phyloP scores from a whole-genome alignment of 2,113 vertebrate species.

The Calonectris borealis region DNA sequence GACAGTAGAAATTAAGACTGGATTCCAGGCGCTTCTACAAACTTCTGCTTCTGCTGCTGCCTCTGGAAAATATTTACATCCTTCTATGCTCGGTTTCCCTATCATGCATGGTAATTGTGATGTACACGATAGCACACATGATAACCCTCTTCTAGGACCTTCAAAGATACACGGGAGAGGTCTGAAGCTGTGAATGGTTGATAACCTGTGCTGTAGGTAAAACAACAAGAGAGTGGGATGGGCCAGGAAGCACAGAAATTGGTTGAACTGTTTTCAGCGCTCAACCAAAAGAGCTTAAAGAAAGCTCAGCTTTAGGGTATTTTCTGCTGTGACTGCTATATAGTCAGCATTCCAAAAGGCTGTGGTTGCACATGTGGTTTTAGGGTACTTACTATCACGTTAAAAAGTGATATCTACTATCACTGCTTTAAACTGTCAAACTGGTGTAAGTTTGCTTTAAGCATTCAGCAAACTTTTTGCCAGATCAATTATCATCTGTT shows the following conservation, averaged over 20 bases:
- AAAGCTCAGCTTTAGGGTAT: background rate
- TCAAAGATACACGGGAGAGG: background rate
- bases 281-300: background rate
- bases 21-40: background rate
- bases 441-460: background rate
- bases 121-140: background rate
- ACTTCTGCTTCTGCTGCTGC: background rate
- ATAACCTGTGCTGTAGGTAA: background rate
- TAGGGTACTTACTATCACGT: background rate
- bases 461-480: background rate
- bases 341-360: background rate
- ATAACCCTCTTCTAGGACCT: background rate
- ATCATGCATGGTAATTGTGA: rapidly evolving
- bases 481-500: background rate
- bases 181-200: background rate
- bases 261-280: background rate
- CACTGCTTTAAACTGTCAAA: background rate
- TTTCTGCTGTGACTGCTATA: background rate
- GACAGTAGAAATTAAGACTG: background rate
- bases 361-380: background rate
- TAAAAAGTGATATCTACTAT: background rate
- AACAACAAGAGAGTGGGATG: background rate
- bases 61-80: background rate
- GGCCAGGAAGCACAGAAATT: background rate
- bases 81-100: background rate